A percentile compares a stretch with the other conserved stretches of the same genome.
Conservation (phyloP, 2,888 invertebrate species). For the Conistra vaccinii region DNA sequence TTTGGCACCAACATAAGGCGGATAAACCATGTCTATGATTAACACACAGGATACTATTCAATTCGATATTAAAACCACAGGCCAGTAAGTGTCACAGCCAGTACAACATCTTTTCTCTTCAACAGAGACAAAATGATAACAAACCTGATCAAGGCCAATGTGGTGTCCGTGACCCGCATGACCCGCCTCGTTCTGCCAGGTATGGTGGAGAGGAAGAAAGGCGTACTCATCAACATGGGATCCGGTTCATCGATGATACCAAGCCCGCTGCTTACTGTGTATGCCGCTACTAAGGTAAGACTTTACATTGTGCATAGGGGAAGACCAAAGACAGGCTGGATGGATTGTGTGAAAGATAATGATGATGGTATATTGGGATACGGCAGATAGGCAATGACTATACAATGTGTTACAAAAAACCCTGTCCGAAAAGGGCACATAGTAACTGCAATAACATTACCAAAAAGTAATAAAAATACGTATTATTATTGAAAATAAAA, state of each 20-base stretch:
- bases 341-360: neutral
- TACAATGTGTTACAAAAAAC: too few species aligned
- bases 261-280: slow-evolving; percentile 95
- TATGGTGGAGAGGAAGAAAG: slow-evolving; percentile 95
- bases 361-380: neutral
- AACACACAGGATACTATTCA: too few species aligned
- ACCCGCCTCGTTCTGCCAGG: slow-evolving; percentile 95
- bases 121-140: slow-evolving; percentile 91
- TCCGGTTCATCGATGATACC: slow-evolving; percentile 96
- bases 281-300: slow-evolving; percentile 96
- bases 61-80: too few species aligned
- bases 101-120: neutral
- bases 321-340: neutral
- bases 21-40: too few species aligned
- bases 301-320: neutral
- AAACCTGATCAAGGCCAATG: slow-evolving; percentile 94
- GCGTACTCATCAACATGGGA: slow-evolving; percentile 97
- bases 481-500: too few species aligned
- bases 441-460: too few species aligned
- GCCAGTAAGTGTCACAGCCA: neutral
- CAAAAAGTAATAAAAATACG: too few species aligned
- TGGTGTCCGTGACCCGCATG: slow-evolving; percentile 95
- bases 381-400: neutral
- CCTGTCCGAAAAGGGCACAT: too few species aligned
- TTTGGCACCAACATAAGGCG: too few species aligned